These are phyloP conservation scores for Cheilosia variabilis DNA, from an alignment of 2,888 invertebrate species.

Conservation along the genomic window DNA sequence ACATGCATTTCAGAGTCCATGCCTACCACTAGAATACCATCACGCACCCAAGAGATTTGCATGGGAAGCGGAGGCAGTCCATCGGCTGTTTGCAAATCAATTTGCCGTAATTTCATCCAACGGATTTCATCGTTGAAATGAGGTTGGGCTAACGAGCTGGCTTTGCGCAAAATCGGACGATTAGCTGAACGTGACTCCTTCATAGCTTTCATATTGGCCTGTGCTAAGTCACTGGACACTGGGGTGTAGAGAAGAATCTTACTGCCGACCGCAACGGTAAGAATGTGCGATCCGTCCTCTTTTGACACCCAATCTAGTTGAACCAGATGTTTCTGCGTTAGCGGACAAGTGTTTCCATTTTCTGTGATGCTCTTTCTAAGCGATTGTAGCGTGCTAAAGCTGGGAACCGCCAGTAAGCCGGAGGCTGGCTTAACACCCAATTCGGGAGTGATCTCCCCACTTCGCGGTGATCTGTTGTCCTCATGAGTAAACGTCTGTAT, in stretches of 20 bases:
- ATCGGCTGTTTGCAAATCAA: slow-evolving; percentile 96
- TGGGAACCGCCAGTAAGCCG: slow-evolving; percentile 91
- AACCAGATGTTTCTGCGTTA: slow-evolving; percentile 96
- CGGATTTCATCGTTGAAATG: slow-evolving; percentile 96
- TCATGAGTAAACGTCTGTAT: slow-evolving; percentile 92
- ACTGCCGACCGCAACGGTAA: slow-evolving; percentile 97
- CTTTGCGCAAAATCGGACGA: slow-evolving; percentile 93
- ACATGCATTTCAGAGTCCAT: slow-evolving; percentile 99
- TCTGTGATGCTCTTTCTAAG: slow-evolving; percentile 94
- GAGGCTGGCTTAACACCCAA: slow-evolving; percentile 79
- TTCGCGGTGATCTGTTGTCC: slow-evolving; percentile 87
- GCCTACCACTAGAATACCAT: slow-evolving; percentile 98
- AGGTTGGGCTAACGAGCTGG: slow-evolving; percentile 95
- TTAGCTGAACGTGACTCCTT: slow-evolving; percentile 93
- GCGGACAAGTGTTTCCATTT: slow-evolving; percentile 94
- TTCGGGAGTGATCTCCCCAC: slow-evolving; percentile 84
- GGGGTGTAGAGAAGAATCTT: slow-evolving; percentile 96
- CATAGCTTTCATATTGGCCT: slow-evolving; percentile 96
- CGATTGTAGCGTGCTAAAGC: slow-evolving; percentile 95
- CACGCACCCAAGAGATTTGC: slow-evolving; percentile 99
- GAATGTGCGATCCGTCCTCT: slow-evolving; percentile 98
- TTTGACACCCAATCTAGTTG: slow-evolving; percentile 99
- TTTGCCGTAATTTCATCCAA: slow-evolving; percentile 97
- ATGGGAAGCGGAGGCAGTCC: slow-evolving; percentile 98
- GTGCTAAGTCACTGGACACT: slow-evolving; percentile 96